Base-by-base conservation (phyloP, 2,113 vertebrate genomes). In the Rhynchomys soricoides region DNA sequence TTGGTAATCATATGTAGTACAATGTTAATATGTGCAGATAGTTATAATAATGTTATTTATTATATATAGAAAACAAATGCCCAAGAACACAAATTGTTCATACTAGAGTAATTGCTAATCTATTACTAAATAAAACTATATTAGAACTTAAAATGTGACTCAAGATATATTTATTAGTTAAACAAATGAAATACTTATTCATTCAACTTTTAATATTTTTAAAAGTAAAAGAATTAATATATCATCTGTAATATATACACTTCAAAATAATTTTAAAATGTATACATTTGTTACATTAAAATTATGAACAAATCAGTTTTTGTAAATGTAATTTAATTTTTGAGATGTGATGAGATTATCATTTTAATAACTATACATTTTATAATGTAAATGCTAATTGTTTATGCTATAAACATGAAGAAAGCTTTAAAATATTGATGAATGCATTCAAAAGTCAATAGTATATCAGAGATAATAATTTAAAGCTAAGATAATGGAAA, bases 231-330 rank as follows among this genome's bases (percentile, higher is more conserved):
- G 75, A 81, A 62, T 45, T 50, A 34, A 45, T 31, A 62, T 90
- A 26, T 34, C 9, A 12, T 87, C 5, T 59, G 16, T 86, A 68
- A 26, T 88, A 37, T 40, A 77, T 3, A 10, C 2, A 73, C 3
- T 88, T 79, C 24, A 71, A 75, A 34, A 81, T 81, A 73, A 95
- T 59, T 11, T 50, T 15, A 37, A 19, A 74, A 94, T 77, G 29
- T 40, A 43, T 0, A 26, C 82, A 45, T 70, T 86, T 52, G 2
- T 34, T 73, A 48, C 22, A 1, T 85, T 90, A 77, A 4, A 78
- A 96, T 55, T 21, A 45, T 85, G 4, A 70, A 55, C 37, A 71
- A 68, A 75, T 95, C 74, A 73, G 31, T 29, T 85, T 90, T 94
- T 93, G 3, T 40, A 73, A 78, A 19, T 85, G 3, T 91, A 17